Base-by-base conservation (phyloP, 2,113 vertebrate genomes). In the Aptenodytes forsteri region DNA sequence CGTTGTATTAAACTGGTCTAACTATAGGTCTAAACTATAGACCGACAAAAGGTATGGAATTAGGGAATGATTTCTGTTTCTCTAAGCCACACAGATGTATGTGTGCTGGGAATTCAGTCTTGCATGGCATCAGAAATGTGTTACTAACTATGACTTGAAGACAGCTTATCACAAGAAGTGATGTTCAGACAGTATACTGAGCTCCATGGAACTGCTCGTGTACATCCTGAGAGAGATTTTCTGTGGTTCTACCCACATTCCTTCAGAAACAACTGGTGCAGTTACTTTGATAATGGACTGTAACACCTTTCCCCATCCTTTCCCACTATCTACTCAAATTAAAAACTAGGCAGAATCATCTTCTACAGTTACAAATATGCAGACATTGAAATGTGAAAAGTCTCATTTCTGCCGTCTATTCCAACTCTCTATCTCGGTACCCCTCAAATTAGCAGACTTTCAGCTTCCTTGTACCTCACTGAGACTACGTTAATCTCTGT, bases 1-100 rank as follows among this genome's bases (percentile, higher is more conserved):
- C 84, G 59, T 93, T 97, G 89, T 81, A 46, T 87, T 95, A 62
- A 98, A 97, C 93, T 83, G 82, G 36, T 66, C 25, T 58, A 73
- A 54, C 30, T 49, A 27, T 2, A 90, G 20, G 83, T 96, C 55
- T 73, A 44, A 81, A 55, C 42, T 70, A 90, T 4, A 88, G 96
- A 69, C 3, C 0, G 6, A 67, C 26, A 67, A 49, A 88, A 91
- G 16, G 16, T 34, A 27, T n/a, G 30, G 67, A 64, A 76, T 61
- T 26, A 32, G 54, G 46, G 40, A 78, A 84, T 11, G 3, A 34
- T 19, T 78, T 90, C 50, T 88, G 25, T n/a, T 92, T 90, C 54
- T 80, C 52, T 70, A 72, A 76, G 54, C 6, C 27, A 38, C 7
- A 19, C 25, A 14, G 13, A 87, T 0, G 13, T 21, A 42, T 7